Percentiles rank a stretch among this genome's conserved stretches.
Conservation (phyloP, 2,113 vertebrate species). For the Acrocephalus kingi region DNA sequence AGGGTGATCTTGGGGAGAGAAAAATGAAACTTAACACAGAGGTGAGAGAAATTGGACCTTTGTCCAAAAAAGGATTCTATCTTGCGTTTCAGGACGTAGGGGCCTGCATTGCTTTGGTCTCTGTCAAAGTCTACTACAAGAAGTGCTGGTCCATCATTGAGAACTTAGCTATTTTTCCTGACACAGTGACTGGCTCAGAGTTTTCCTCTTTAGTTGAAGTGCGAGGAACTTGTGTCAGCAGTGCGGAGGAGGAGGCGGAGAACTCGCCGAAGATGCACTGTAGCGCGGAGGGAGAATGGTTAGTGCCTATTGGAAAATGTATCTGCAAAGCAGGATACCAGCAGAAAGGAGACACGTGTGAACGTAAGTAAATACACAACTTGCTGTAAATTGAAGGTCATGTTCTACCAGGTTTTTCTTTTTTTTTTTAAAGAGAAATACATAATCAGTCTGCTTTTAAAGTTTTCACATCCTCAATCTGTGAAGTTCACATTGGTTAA, state of each 20-base stretch:
- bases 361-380: constrained; percentile 86
- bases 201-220: constrained; percentile 99
- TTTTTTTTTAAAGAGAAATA: not conserved
- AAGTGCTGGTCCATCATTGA: constrained; percentile 99
- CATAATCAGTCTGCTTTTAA: not conserved
- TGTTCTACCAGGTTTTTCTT: not conserved
- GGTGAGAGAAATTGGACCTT: constrained; percentile 96
- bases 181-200: constrained; percentile 98
- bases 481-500: not conserved
- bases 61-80: constrained; percentile 97
- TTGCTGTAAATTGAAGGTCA: not conserved
- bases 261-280: constrained; percentile 99
- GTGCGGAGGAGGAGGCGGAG: constrained; percentile 95
- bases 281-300: constrained; percentile 98
- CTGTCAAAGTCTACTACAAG: constrained; percentile 99
- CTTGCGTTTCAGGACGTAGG: constrained; percentile 99
- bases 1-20: constrained; percentile 97
- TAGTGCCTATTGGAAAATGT: constrained; percentile 99
- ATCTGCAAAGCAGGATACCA: constrained; percentile 98
- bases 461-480: not conserved
- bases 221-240: constrained; percentile 91
- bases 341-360: constrained; percentile 95
- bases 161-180: constrained; percentile 97
- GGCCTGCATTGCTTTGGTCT: constrained; percentile 98
- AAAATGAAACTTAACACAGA: constrained; percentile 99